These are phyloP conservation scores for Calcarius ornatus DNA, from an alignment of 2,113 vertebrate genomes.

Conservation along the genomic window DNA sequence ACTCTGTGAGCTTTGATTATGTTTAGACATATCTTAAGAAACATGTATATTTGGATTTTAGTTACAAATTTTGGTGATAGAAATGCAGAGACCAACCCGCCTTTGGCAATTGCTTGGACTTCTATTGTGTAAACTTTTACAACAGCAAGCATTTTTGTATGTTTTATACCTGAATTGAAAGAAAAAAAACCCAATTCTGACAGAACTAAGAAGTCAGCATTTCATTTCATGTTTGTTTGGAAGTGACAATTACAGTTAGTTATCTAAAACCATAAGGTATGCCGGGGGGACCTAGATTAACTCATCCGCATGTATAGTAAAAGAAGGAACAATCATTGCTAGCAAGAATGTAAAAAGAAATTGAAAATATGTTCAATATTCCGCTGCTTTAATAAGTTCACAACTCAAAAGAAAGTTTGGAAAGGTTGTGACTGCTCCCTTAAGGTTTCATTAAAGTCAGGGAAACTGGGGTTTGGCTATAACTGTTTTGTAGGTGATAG, in stretches of 20 bases:
- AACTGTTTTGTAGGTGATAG: not conserved
- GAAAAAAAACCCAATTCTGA: not conserved
- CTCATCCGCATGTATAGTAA: not conserved
- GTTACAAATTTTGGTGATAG: not conserved
- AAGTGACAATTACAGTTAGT: not conserved
- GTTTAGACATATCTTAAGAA: not conserved
- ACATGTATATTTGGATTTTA: not conserved
- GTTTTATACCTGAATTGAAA: not conserved
- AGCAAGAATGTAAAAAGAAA: not conserved
- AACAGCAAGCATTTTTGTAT: not conserved
- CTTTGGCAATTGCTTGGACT: not conserved
- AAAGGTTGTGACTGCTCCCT: not conserved
- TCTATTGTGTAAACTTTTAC: fast-evolving
- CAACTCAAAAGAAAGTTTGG: not conserved
- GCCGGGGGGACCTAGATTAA: not conserved
- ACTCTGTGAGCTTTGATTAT: not conserved
- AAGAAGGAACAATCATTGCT: not conserved
- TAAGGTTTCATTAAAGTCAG: not conserved
- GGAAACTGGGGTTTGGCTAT: not conserved
- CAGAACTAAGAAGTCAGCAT: not conserved
- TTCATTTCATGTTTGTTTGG: not conserved
- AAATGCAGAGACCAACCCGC: not conserved
- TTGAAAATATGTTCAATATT: not conserved
- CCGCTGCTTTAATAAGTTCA: not conserved
- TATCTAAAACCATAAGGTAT: not conserved